Conservation (phyloP, 2,888 invertebrate species). For the Cloeon dipterum region DNA sequence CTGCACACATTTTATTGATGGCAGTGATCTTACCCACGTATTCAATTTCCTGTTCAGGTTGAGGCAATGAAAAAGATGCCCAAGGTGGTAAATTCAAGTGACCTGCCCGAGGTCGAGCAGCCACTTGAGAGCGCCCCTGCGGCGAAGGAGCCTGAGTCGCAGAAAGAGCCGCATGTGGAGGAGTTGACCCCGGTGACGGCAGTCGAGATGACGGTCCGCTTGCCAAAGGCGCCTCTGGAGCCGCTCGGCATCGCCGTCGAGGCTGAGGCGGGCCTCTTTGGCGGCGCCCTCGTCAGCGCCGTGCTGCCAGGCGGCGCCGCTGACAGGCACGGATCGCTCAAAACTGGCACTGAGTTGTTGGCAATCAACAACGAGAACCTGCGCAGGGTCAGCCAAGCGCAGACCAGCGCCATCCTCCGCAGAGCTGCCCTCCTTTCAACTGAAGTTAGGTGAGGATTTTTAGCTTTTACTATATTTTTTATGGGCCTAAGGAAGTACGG, state of each 20-base stretch:
- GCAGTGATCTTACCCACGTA: no score
- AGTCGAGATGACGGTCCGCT: slow-evolving; percentile 26
- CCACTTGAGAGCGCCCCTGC: no score
- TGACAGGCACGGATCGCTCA: slow-evolving; percentile 28
- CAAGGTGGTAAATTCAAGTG: no score
- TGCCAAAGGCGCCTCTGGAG: slow-evolving; percentile 24
- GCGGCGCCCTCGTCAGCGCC: slow-evolving; percentile 21
- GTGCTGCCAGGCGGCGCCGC: slow-evolving; percentile 26
- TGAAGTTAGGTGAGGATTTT: slow-evolving; percentile 25
- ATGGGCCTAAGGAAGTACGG: not conserved
- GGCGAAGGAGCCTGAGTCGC: not conserved
- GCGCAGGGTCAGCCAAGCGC: slow-evolving; percentile 27
- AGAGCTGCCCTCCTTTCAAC: slow-evolving; percentile 28
- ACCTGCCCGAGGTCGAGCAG: no score
- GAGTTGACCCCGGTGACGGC: slow-evolving; percentile 15
- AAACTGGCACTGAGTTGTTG: slow-evolving; percentile 29
- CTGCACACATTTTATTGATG: no score
- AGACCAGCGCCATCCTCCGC: slow-evolving; percentile 30
- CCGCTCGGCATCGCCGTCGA: slow-evolving; percentile 21
- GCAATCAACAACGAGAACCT: slow-evolving; percentile 31
- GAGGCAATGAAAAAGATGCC: no score
- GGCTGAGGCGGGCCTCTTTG: slow-evolving; percentile 27
- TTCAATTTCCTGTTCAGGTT: no score
- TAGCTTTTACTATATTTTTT: not conserved
- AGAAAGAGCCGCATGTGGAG: not conserved